Evolutionary conservation across 1,140 invertebrate genomes (phyloP).

Genomic region (Drosophila repleta): DNA sequence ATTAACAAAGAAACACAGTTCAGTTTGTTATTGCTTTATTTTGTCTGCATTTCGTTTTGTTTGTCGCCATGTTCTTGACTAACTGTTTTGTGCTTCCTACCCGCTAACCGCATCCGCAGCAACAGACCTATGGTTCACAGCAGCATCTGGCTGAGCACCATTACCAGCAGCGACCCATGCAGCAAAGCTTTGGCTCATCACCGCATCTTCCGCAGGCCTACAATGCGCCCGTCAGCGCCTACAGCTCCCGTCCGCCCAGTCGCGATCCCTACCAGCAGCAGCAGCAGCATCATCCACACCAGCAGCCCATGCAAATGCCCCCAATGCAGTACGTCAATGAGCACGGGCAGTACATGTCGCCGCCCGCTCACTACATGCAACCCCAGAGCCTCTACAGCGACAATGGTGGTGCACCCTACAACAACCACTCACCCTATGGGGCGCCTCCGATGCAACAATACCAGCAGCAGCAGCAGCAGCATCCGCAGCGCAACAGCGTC

Average conservation of each 20-base stretch:
- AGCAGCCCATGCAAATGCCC: conserved; percentile 74
- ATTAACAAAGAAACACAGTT: conserved; percentile 15
- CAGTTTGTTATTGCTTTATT: conserved; percentile 9
- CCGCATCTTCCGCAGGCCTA: conserved; percentile 85
- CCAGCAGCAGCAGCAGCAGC: conserved; percentile 83
- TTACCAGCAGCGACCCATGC: conserved; percentile 75
- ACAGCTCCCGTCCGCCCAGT: conserved; percentile 80
- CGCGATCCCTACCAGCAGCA: conserved; percentile 82
- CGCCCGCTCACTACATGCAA: conserved; percentile 70
- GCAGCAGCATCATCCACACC: conserved; percentile 84
- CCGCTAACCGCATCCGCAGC: conserved; percentile 61
- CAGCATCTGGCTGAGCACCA: conserved; percentile 85
- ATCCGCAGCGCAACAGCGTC: conserved; percentile 84
- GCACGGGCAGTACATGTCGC: conserved; percentile 79
- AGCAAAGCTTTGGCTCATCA: conserved; percentile 85
- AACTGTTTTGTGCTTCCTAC: conserved; percentile 28
- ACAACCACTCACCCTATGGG: conserved; percentile 68
- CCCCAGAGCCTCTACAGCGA: conserved; percentile 77
- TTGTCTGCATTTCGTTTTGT: conserved; percentile 11
- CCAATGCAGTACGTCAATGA: conserved; percentile 81
- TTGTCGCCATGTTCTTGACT: conserved; percentile 17
- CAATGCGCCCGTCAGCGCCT: conserved; percentile 72
- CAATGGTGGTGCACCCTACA: conserved; percentile 73
- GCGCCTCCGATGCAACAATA: conserved; percentile 45
- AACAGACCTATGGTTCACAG: conserved; percentile 86